These are phyloP conservation scores for Oxyruncus cristatus DNA, from an alignment of 2,113 vertebrate species.

Conservation along the genomic window DNA sequence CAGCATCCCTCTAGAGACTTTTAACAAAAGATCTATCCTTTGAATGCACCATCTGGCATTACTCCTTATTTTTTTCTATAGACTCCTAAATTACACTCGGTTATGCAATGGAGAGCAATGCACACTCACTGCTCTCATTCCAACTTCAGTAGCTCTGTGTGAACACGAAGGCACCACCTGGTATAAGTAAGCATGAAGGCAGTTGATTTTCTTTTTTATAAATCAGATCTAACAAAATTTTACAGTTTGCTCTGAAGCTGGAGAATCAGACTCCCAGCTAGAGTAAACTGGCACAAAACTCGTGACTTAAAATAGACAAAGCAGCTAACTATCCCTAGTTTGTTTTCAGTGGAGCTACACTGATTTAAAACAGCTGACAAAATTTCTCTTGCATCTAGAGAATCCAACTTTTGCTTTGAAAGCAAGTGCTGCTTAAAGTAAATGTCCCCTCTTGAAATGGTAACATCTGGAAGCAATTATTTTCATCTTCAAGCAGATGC, in stretches of 20 bases:
- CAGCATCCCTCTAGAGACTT: neutral
- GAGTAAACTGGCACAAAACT: neutral
- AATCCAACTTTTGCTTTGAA: slow-evolving; percentile 56
- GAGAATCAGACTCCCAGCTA: neutral
- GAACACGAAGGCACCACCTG: neutral
- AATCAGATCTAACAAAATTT: neutral
- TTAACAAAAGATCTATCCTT: neutral
- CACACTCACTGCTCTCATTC: neutral
- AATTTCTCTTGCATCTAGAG: slow-evolving; percentile 8
- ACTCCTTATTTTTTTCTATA: neutral
- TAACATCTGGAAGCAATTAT: slow-evolving; percentile 79
- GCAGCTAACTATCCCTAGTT: neutral
- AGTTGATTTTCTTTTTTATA: neutral
- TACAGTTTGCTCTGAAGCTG: neutral
- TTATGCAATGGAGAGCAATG: neutral
- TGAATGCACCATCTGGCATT: neutral
- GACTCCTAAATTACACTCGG: neutral
- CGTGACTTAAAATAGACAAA: slow-evolving; percentile 25
- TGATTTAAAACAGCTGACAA: slow-evolving; percentile 59
- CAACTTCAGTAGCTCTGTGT: neutral
- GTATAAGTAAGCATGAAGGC: neutral
- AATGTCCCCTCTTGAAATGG: slow-evolving; percentile 29
- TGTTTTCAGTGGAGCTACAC: slow-evolving; percentile 34
- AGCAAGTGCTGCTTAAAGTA: slow-evolving; percentile 64
- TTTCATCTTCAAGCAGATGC: slow-evolving; percentile 67